A percentile compares a stretch with the other conserved stretches of the same genome.
phyloP scores from a whole-genome alignment of 1,140 invertebrate genomes.

The Hylaeus anthracinus region DNA sequence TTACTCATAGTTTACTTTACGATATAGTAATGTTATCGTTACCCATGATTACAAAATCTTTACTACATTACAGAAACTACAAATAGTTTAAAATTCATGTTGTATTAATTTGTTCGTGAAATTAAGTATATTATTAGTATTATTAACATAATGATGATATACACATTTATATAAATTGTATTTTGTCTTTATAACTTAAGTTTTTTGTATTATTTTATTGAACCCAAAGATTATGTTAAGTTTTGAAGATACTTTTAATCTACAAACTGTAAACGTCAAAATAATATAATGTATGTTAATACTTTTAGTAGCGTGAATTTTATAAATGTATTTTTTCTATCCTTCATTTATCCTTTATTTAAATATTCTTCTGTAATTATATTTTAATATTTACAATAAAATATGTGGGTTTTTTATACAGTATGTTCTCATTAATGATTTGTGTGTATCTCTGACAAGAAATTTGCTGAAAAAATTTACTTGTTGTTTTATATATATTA shows the following conservation, averaged over 20 bases:
- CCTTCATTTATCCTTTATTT: neutral
- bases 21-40: neutral
- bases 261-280: too few species aligned
- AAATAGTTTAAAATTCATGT: too few species aligned
- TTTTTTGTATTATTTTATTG: too few species aligned
- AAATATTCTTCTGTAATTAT: neutral
- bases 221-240: too few species aligned
- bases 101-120: neutral
- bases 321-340: neutral
- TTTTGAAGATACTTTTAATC: too few species aligned
- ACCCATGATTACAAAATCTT: neutral
- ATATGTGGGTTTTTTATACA: neutral
- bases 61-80: neutral
- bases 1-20: neutral
- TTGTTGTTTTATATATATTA: neutral
- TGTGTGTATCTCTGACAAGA: neutral
- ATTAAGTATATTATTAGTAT: neutral
- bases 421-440: neutral
- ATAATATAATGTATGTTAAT: too few species aligned
- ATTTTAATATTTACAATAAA: neutral
- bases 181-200: too few species aligned
- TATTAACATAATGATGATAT: neutral
- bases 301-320: too few species aligned
- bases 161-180: neutral
- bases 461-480: neutral